Base-by-base conservation (phyloP, 2,888 invertebrate species). In the Heliconius ismenius region DNA sequence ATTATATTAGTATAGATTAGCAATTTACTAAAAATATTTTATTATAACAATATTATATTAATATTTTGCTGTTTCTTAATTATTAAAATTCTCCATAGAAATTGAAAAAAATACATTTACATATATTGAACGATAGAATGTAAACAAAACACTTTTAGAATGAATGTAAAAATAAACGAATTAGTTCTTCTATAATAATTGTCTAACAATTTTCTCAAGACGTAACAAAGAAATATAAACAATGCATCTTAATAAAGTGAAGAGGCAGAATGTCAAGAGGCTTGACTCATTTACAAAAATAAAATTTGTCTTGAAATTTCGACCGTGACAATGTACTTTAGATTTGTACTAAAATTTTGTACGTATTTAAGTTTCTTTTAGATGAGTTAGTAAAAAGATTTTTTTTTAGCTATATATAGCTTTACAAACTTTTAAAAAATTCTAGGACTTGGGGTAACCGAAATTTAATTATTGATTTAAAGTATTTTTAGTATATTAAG, bases 231-330 rank as follows among this genome's bases (percentile, higher is more conserved):
- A 73, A 73, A 73, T 73, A 62, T 73, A 73, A 62, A 73, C 73
- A 73, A 73, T 73, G 73, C 43, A 63, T 73, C 62, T 73, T 73
- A 73, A 73, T 73, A 73, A 73, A 73, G 73, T 63, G 73, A 73
- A 73, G 73, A 43, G 26, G 73, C 73, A 43, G 63, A 63, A 73
- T 73, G 73, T 73, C 73, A 73, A 73, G 73, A 73, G 73, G 39
- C 73, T 73, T 73, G 73, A 73, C 73, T 73, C 73, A 63, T 73
- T 73, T 73, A 43, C 73, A 73, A 63, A 73, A 73, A 73, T 73
- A 73, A 73, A 72, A 62, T 39, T 73, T 63, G 63, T 73, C n/a
- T 43, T 63, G 60, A 43, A 63, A 73, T 21, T 73, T 73, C 21
- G 15, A 73, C 69, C 21, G 54, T 69, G 49, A 69, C 28, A 13